phyloP scores from a whole-genome alignment of 2,888 invertebrate genomes.

The Norana najaformis region DNA sequence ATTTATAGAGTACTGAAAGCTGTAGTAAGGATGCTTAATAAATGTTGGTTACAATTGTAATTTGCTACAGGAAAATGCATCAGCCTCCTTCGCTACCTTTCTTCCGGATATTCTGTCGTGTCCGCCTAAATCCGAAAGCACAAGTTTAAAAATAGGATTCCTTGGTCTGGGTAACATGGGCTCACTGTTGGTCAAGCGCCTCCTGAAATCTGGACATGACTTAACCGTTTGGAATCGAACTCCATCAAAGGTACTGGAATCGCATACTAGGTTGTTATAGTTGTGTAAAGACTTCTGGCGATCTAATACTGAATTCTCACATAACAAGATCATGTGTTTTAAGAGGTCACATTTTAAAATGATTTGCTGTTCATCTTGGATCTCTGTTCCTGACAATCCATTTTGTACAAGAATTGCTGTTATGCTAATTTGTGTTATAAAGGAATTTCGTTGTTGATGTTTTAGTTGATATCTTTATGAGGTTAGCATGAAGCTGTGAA shows the following conservation, averaged over 20 bases:
- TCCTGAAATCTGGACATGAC: constrained; percentile 88
- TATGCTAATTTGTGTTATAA: not conserved
- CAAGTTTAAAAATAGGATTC: constrained; percentile 86
- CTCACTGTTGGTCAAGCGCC: constrained; percentile 88
- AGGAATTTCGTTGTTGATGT: not conserved
- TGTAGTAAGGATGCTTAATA: not conserved
- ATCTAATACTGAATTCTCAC: not conserved
- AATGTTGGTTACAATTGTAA: not conserved
- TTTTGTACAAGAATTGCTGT: not conserved
- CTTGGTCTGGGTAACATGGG: constrained; percentile 95
- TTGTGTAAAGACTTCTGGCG: not conserved
- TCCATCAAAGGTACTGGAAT: constrained; percentile 76
- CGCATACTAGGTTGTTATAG: not conserved
- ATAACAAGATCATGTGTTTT: not conserved
- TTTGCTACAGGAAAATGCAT: not conserved
- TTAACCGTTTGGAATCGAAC: constrained; percentile 93
- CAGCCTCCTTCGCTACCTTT: constrained; percentile 14
- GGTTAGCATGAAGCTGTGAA: not conserved
- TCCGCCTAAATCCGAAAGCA: constrained; percentile 54
- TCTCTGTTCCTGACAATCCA: not conserved
- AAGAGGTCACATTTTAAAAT: not conserved
- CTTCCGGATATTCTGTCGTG: constrained; percentile 35
- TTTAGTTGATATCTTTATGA: not conserved
- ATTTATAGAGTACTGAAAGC: too few species aligned
- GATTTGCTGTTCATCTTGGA: not conserved